Base-by-base conservation (phyloP, 2,797 vertebrate species). In the Poecilia gillii region DNA sequence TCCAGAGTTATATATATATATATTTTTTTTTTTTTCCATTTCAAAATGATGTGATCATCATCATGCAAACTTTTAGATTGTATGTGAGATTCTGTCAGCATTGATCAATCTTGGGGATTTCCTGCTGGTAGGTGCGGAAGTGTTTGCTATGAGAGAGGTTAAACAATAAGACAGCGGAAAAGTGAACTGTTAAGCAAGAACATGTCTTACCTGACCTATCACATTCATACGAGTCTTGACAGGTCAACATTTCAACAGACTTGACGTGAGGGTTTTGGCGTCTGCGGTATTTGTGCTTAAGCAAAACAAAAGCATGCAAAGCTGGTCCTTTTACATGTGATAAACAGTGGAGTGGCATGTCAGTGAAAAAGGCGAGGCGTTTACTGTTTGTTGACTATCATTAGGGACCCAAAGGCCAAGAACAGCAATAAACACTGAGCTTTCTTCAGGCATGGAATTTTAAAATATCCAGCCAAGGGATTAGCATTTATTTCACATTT, bases 331-430 rank as follows among this genome's bases (percentile, higher is more conserved):
- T 70, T 39, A 70, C 41, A 70, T 70, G 66, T 70, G 39, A 13
- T 43, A 70, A 70, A 70, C 66, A 70, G 66, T 25, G 39, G 23
- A 70, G 13, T 43, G 66, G 11, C 66, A 70, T 70, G 39, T 70
- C 66, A 45, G 66, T 23, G 5, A 70, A 43, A 43, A 14, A 70
- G 23, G 39, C 1, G 2, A 70, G 66, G 39, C 23, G 11, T 70
- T 70, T 70, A 70, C 66, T 70, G 39, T 43, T 70, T 70, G 39
- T 70, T 70, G 66, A 70, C 39, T 13, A 70, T 70, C 39, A 43
- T 25, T 13, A 68, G 36, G 11, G 64, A 41, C 39, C 16, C 28
- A 68, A 68, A 41, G 8, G 3, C 20, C 3, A 68, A 68, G 18
- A 68, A 43, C 39, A 70, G 39, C 39, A 70, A 70, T 41, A 70